Conservation (phyloP, 2,888 invertebrate genomes). For the Nephrocerus scutellatus region DNA sequence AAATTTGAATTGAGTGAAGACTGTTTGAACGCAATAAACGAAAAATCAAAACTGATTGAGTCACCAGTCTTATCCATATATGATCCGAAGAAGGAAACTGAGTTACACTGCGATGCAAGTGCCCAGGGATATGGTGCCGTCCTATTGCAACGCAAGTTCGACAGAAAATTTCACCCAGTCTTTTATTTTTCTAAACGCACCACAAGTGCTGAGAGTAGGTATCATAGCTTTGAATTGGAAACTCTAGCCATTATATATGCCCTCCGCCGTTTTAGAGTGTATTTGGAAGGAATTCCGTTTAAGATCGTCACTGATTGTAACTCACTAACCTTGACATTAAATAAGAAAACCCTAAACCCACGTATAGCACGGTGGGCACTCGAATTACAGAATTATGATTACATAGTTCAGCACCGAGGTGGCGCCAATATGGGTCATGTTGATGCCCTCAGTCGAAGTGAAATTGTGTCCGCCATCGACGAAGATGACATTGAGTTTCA, state of each 20-base stretch:
- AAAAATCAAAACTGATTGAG: conserved; percentile 10
- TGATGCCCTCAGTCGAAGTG: too few species aligned
- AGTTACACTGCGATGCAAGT: conserved; percentile 33
- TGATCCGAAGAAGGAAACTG: conserved; percentile 25
- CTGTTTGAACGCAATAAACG: conserved; percentile 2
- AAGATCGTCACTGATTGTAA: too few species aligned
- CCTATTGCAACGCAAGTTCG: conserved; percentile 21
- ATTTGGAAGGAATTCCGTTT: too few species aligned
- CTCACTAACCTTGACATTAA: too few species aligned
- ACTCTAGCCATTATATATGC: conserved; percentile 28
- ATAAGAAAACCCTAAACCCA: too few species aligned
- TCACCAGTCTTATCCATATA: conserved; percentile 27
- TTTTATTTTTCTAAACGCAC: conserved; percentile 31
- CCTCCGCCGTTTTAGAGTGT: too few species aligned
- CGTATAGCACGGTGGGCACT: too few species aligned
- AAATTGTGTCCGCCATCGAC: too few species aligned
- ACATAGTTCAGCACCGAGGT: too few species aligned
- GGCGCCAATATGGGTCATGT: too few species aligned
- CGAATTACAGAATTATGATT: too few species aligned
- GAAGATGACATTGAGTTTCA: too few species aligned
- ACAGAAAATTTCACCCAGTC: conserved; percentile 26
- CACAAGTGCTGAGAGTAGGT: conserved; percentile 24
- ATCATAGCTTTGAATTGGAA: conserved; percentile 33
- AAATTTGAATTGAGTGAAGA: conserved; percentile 6
- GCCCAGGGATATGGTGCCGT: conserved; percentile 27